These are phyloP conservation scores for Saccostrea cuccullata DNA, from an alignment of 1,140 invertebrate genomes.

Conservation along the genomic window DNA sequence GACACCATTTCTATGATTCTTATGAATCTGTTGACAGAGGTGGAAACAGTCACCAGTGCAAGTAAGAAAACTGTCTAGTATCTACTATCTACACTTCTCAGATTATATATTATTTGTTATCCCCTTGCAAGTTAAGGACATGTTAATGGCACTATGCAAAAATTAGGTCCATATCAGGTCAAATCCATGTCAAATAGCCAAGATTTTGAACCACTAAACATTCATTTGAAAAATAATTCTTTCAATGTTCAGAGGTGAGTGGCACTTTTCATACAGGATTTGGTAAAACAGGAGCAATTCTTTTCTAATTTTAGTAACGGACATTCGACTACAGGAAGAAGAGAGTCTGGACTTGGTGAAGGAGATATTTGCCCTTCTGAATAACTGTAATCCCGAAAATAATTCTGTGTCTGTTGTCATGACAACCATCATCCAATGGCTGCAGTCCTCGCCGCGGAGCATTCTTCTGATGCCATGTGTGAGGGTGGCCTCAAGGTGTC, in stretches of 20 bases:
- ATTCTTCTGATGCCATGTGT: slow-evolving; percentile 74
- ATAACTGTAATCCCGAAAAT: slow-evolving; percentile 78
- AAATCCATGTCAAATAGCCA: too few relatives aligned
- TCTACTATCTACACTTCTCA: too few relatives aligned
- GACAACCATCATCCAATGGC: slow-evolving; percentile 79
- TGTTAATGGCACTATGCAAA: too few relatives aligned
- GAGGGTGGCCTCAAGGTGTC: slow-evolving; percentile 67
- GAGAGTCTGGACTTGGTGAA: slow-evolving; percentile 80
- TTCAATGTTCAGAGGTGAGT: too few relatives aligned
- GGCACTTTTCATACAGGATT: too few relatives aligned
- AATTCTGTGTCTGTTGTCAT: slow-evolving; percentile 78
- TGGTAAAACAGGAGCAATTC: too few relatives aligned
- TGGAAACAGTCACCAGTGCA: slow-evolving; percentile 81
- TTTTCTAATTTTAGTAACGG: slow-evolving; percentile 69
- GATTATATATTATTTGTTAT: too few relatives aligned
- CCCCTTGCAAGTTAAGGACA: too few relatives aligned
- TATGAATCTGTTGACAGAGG: slow-evolving; percentile 82
- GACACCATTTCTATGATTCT: slow-evolving; percentile 81
- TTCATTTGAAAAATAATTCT: too few relatives aligned
- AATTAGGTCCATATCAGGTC: too few relatives aligned
- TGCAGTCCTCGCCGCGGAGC: slow-evolving; percentile 72
- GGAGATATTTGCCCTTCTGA: slow-evolving; percentile 79
- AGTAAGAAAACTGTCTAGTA: slow-evolving; percentile 72
- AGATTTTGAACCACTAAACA: too few relatives aligned
- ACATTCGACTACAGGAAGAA: slow-evolving; percentile 80